Evolutionary conservation across 2,888 invertebrate genomes (phyloP), one percentile per base, ranked within the genome.

Genomic region (Balanococcus diminutus): DNA sequence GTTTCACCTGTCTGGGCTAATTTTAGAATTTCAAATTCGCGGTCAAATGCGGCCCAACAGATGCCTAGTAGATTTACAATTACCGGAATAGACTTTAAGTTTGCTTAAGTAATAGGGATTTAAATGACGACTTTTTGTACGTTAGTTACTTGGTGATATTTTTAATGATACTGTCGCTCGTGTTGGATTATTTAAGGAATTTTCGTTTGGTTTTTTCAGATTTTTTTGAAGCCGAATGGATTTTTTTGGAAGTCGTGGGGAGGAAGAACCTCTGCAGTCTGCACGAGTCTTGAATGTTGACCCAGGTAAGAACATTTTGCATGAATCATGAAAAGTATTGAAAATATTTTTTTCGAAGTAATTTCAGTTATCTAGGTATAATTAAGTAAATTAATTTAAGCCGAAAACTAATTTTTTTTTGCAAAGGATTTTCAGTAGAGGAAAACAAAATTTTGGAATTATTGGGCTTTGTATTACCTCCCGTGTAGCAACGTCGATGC

Each of bases 21-120:
- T 67, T 67, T 67, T 67, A 67, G 67, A 67, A 28, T 67, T 67
- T 67, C 67, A 28, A 67, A 67, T 67, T 67, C 67, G 67, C 67
- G 67, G 67, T 67, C 67, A 67, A 67, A 67, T 67, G 67, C 67
- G 67, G 28, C 67, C 67, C 28, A 67, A 67, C 67, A 67, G 67
- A 67, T 67, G 67, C 67, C 67, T 67, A 14, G 1, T 67, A 28
- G 67, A 67, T 28, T 67, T 28, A 31, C 67, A 11, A 25, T 61
- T 61, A 25, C 28, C 16, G 28, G 67, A 31, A 31, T 67, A 31
- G 28, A 31, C 9, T 67, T 67, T 61, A 6, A 22, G 56, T 11
- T 67, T 28, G 67, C 19, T 67, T 67, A 31, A 28, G 28, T 67
- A 67, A 67, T 67, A 16, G 28, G 16, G 28, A 67, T 67, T 67